phyloP scores from a whole-genome alignment of 2,113 vertebrate genomes.

The Rafetus swinhoei region DNA sequence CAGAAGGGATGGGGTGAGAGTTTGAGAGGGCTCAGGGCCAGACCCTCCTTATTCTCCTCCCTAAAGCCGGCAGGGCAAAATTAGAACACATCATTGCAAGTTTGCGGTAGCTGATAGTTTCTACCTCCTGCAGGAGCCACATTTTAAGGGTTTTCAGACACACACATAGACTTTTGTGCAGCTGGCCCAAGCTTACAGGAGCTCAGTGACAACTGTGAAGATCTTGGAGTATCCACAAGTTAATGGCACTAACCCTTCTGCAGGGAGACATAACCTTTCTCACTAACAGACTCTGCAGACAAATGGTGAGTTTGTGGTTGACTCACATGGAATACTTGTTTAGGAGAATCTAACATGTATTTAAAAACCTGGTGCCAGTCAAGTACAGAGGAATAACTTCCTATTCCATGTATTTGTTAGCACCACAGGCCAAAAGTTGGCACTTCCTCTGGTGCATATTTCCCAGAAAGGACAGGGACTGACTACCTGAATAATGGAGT shows the following conservation, averaged over 20 bases:
- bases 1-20: background rate
- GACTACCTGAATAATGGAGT: background rate
- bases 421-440: too few species aligned
- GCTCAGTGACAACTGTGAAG: background rate
- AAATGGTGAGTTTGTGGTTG: background rate
- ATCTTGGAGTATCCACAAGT: background rate
- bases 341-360: background rate
- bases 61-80: background rate
- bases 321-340: background rate
- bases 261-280: background rate
- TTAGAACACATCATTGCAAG: background rate
- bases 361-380: background rate
- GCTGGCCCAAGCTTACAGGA: too few species aligned
- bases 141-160: background rate
- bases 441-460: background rate
- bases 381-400: background rate
- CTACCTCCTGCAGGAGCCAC: background rate
- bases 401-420: background rate
- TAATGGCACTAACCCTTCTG: background rate
- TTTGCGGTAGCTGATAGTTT: background rate
- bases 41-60: background rate
- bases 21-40: background rate
- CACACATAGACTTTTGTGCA: background rate
- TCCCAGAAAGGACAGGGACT: background rate
- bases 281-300: background rate